Conservation (phyloP, 2,113 vertebrate genomes). For the Hipposideros armiger region DNA sequence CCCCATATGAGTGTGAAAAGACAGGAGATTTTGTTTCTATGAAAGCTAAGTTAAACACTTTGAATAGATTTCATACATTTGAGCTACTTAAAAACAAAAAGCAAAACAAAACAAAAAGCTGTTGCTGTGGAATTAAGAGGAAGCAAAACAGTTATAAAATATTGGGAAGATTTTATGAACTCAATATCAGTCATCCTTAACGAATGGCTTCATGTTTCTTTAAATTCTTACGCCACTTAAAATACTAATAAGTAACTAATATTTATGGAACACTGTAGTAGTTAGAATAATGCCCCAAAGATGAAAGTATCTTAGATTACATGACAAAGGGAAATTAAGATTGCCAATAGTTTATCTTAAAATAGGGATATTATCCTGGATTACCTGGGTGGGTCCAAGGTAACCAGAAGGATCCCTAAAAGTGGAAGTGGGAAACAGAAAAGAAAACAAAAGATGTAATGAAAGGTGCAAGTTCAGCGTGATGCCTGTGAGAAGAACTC, state of each 20-base stretch:
- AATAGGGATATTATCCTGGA: not conserved
- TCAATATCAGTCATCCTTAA: conserved; percentile 30
- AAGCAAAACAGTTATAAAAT: not conserved
- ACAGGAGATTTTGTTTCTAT: conserved; percentile 22
- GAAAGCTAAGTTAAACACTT: conserved; percentile 38
- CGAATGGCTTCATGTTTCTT: not conserved
- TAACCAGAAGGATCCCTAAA: not conserved
- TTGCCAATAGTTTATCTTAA: not conserved
- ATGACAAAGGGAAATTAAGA: not conserved
- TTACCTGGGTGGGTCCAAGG: not conserved
- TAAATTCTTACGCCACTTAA: not conserved
- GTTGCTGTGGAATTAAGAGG: not conserved
- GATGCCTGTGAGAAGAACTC: not conserved
- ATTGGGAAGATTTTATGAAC: conserved; percentile 40
- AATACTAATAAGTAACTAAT: conserved; percentile 3
- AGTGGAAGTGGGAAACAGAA: not conserved
- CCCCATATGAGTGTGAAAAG: not conserved
- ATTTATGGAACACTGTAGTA: not conserved
- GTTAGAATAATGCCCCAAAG: not conserved
- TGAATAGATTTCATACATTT: not conserved
- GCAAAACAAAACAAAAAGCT: not conserved
- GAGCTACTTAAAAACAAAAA: not conserved
- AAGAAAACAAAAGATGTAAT: not conserved
- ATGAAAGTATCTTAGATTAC: not conserved
- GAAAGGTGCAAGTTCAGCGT: not conserved